Base-by-base conservation (phyloP, 2,888 invertebrate species). In the Parnassius apollo region DNA sequence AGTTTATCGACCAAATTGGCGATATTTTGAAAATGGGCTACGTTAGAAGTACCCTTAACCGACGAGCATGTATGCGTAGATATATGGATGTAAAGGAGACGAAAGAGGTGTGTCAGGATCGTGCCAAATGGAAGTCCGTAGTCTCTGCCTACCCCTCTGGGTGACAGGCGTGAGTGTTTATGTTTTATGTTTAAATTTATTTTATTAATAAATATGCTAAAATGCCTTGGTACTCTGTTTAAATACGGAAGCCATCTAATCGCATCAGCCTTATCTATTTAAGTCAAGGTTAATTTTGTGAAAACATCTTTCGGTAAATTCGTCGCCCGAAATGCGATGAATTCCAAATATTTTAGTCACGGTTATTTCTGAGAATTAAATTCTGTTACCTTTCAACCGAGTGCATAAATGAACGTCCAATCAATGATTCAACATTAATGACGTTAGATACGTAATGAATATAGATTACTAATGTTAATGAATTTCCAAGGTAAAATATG, bases 371-470 rank as follows among this genome's bases (percentile, higher is more conserved):
- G 57, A 75, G 87, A 85, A 88, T 75, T 75, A 51, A 72, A 78
- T 78, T 78, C 76, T 73, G 81, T 77, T 77, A 76, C 75, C 73
- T 75, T 79, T 77, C 75, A 76, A 69, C 75, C 73, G 75, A 75
- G 71, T 82, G 77, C 80, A 83, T 75, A 74, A 78, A 76, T 72
- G 73, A 67, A 65, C 64, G 51, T 75, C 66, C 71, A 66, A 68
- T 65, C 71, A 74, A 76, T 89, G 89, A 88, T 76, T 88, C 86
- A 87, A 76, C 76, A 61, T 65, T 78, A 81, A 85, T 82, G 83
- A 85, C 82, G 82, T 74, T 75, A 69, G 70, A 73, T 69, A 74
- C 75, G 73, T 78, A 81, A 81, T 82, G 75, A 74, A 75, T 74
- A 35, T 35, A 35, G 7, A 35, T 35, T 35, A 35, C 35, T 35